Evolutionary conservation across 2,113 vertebrate genomes (phyloP).

Genomic region (Lanius collurio): DNA sequence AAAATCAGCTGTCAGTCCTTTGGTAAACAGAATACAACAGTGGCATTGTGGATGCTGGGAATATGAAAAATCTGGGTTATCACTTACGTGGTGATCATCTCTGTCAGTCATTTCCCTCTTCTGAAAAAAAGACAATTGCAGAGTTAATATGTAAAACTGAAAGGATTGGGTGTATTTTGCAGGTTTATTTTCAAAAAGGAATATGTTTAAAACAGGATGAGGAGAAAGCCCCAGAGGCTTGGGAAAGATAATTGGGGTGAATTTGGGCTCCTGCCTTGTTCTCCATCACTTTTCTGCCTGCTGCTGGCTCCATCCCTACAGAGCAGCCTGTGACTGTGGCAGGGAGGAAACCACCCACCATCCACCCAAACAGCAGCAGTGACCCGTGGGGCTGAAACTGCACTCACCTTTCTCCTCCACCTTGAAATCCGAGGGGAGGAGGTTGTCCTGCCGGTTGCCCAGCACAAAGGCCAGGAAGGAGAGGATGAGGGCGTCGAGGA

Average conservation of each 20-base stretch:
- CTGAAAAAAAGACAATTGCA: conserved; percentile 7
- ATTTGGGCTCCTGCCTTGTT: not conserved
- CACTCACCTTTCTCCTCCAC: conserved; percentile 84
- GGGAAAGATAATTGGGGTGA: not conserved
- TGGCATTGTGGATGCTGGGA: fast-evolving
- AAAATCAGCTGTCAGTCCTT: too few relatives aligned
- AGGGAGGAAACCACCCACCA: not conserved
- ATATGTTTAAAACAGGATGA: not conserved
- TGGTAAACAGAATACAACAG: not conserved
- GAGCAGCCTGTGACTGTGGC: fast-evolving
- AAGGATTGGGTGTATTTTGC: not conserved
- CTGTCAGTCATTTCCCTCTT: conserved; percentile 52
- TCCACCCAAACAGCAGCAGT: not conserved
- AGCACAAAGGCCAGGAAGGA: conserved; percentile 93
- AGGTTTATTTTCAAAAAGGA: not conserved
- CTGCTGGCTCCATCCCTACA: not conserved
- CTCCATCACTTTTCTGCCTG: not conserved
- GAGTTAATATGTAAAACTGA: not conserved
- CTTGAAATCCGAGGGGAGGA: conserved; percentile 92
- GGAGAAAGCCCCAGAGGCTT: not conserved
- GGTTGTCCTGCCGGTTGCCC: conserved; percentile 92
- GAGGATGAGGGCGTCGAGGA: conserved; percentile 91
- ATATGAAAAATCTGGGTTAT: fast-evolving
- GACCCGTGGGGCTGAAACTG: fast-evolving
- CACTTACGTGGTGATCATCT: not conserved